phyloP scores from a whole-genome alignment of 2,113 vertebrate genomes.

The Pseudonaja textilis region DNA sequence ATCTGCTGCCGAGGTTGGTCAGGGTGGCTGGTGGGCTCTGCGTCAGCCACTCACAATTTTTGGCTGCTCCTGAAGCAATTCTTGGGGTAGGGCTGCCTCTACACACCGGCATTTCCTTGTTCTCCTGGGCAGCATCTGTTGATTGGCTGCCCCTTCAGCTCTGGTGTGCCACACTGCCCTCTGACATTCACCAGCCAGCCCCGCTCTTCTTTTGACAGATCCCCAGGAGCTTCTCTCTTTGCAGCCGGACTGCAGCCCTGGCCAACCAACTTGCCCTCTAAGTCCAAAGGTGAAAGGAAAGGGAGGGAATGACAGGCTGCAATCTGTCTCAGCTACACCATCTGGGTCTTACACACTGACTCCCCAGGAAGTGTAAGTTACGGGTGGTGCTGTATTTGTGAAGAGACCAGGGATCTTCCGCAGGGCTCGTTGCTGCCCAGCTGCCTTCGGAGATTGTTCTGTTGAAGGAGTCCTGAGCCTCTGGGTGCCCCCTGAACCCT shows the following conservation, averaged over 20 bases:
- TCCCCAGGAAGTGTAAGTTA: not conserved
- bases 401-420: not conserved
- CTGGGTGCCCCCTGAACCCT: not conserved
- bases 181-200: not conserved
- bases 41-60: not conserved
- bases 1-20: no score
- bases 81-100: not conserved
- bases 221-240: not conserved
- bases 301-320: not conserved
- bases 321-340: not conserved
- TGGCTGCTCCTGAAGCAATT: not conserved
- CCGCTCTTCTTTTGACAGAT: not conserved
- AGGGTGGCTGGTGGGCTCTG: not conserved
- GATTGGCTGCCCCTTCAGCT: not conserved
- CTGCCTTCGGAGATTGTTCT: not conserved
- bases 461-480: not conserved
- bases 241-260: not conserved
- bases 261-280: not conserved
- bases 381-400: not conserved
- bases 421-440: not conserved
- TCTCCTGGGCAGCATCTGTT: not conserved
- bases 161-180: not conserved
- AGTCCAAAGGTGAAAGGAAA: not conserved
- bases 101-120: not conserved
- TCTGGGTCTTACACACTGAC: not conserved